Base-by-base conservation (phyloP, 2,797 vertebrate genomes). In the Enteromius mattozi region DNA sequence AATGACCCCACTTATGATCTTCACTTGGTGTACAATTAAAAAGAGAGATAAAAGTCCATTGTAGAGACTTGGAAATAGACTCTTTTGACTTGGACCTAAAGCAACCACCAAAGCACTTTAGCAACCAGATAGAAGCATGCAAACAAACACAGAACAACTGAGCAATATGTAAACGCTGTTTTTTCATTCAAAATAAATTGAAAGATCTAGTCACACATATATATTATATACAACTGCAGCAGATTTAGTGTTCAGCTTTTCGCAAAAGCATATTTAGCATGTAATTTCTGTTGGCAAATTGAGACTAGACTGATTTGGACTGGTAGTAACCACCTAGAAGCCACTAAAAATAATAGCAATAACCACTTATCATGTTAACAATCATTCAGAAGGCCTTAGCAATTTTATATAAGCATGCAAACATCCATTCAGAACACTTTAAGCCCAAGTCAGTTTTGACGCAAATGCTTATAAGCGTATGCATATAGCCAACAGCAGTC, bases 1-100 rank as follows among this genome's bases (percentile, higher is more conserved):
- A 14, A 30, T n/a, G 6, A 35, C 8, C 17, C 5, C 9, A 17
- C 0, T 21, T 37, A 35, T 19, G 21, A 56, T n/a, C n/a, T 24
- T 59, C n/a, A 59, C 10, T n/a, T 24, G n/a, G n/a, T 59, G 65
- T 68, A 68, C 65, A 68, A 68, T 68, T 68, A 66, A 35, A 35
- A 4, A 65, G 14, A 30, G 27, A 33, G 24, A 65, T 2, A 7
- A 63, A 1, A 30, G 13, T 30, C 12, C 2, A 63, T 27, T 30
- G 13, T 63, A 16, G 24, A 65, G 2, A 17, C 16, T 66, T 61
- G 56, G 56, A 24, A 61, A 61, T 66, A 66, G 16, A 35, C 16
- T 13, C 0, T 61, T 14, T 27, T 24, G 10, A 61, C 10, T 33
- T 66, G 6, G 3, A 33, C 63, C 16, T 8, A 61, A 61, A 33